Evolutionary conservation across 1,140 invertebrate species (phyloP).

Genomic region (Muscidifurax raptorellus): DNA sequence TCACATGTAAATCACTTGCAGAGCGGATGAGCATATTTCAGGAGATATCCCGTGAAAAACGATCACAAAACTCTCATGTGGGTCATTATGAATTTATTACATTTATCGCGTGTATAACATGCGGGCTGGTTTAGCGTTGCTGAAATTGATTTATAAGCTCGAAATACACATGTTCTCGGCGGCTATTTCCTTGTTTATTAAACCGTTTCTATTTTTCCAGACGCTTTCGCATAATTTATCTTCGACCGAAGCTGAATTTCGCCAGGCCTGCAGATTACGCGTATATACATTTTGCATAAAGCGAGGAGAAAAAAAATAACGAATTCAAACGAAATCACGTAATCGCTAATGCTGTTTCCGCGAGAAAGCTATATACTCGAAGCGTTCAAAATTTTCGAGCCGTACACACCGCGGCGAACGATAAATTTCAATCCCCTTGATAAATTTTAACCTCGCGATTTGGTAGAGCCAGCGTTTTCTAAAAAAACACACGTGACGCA

Average conservation of each 20-base stretch:
- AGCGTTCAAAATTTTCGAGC: slow-evolving; percentile 32
- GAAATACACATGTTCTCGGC: not conserved
- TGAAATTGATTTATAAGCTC: slow-evolving; percentile 37
- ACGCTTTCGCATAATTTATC: too few species aligned
- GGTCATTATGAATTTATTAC: slow-evolving; percentile 48
- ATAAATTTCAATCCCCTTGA: slow-evolving; percentile 43
- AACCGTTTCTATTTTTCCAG: not conserved
- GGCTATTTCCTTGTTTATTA: not conserved
- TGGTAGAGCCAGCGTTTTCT: not conserved
- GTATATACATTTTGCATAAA: too few species aligned
- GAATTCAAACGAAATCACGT: too few species aligned
- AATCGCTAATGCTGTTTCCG: not conserved
- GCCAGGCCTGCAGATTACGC: too few species aligned
- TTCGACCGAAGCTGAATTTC: too few species aligned
- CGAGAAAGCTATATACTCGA: slow-evolving; percentile 10
- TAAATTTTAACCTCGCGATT: slow-evolving; percentile 9
- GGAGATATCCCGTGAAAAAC: slow-evolving; percentile 32
- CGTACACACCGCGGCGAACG: slow-evolving; percentile 29
- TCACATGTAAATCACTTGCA: slow-evolving; percentile 19
- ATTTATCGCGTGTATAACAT: slow-evolving; percentile 11
- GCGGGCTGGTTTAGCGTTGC: slow-evolving; percentile 38
- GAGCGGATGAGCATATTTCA: not conserved
- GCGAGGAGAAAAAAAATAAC: too few species aligned
- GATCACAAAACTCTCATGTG: slow-evolving; percentile 33
- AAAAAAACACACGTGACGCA: not conserved